These are phyloP conservation scores for Cyclophora albipunctata DNA, from an alignment of 2,888 invertebrate genomes.

Conservation along the genomic window DNA sequence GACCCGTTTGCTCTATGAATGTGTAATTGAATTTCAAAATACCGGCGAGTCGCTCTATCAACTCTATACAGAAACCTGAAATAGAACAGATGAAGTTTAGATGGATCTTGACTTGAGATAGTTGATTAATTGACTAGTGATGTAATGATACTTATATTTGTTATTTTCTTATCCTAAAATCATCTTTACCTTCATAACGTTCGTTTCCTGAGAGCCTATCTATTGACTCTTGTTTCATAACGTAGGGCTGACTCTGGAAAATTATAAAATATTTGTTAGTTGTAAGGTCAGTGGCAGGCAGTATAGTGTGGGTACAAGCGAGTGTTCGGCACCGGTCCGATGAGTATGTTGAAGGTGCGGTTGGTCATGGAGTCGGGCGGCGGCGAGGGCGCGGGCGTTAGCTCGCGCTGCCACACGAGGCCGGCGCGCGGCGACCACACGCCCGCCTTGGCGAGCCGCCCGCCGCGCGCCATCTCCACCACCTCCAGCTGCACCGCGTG, in stretches of 20 bases:
- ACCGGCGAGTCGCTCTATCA: constrained; percentile 84
- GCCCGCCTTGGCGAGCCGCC: constrained; percentile 37
- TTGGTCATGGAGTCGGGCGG: constrained; percentile 53
- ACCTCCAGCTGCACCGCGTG: constrained; percentile 24
- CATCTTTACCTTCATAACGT: constrained; percentile 80
- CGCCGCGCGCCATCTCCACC: constrained; percentile 51
- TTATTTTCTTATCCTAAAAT: too few species aligned
- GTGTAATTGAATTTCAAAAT: constrained; percentile 87
- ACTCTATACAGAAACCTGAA: constrained; percentile 90
- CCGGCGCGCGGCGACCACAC: constrained; percentile 41
- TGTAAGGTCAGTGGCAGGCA: too few species aligned
- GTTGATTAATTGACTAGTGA: too few species aligned
- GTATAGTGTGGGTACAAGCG: too few species aligned
- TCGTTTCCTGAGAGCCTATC: constrained; percentile 82
- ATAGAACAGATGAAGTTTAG: not conserved
- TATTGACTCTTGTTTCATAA: constrained; percentile 85
- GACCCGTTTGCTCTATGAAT: constrained; percentile 80
- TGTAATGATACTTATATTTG: too few species aligned
- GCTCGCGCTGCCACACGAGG: constrained; percentile 38
- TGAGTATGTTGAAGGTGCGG: constrained; percentile 56
- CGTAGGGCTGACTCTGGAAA: constrained; percentile 87
- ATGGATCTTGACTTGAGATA: too few species aligned
- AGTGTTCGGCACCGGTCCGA: constrained; percentile 33
- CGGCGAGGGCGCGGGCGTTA: constrained; percentile 26
- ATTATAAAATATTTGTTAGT: too few species aligned